Evolutionary conservation across 2,797 vertebrate species (phyloP).

Genomic region (Gorsachius magnificus): DNA sequence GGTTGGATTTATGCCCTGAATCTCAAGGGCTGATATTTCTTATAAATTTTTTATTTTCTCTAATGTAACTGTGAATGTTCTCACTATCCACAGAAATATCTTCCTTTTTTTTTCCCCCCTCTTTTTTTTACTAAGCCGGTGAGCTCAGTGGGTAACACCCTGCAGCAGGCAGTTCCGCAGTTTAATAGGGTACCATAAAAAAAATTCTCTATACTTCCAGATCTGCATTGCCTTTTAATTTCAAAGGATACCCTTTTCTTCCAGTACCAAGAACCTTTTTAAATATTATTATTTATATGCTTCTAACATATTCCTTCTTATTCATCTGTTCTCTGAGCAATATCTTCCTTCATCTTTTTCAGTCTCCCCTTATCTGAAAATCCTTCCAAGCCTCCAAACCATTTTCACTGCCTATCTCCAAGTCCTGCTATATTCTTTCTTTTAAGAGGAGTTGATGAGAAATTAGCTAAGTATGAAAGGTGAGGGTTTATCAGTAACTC

Average conservation of each 20-base stretch:
- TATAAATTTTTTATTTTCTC: conserved; percentile 62
- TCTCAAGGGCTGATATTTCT: conserved; percentile 56
- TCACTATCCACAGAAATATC: conserved; percentile 8
- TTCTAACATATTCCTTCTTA: conserved; percentile 26
- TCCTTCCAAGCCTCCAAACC: conserved; percentile 23
- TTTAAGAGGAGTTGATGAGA: conserved; percentile 21
- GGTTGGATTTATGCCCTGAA: conserved; percentile 56
- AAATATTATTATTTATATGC: conserved; percentile 51
- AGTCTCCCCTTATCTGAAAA: conserved; percentile 48
- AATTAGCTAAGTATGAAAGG: conserved; percentile 57
- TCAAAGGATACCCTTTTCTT: conserved; percentile 23
- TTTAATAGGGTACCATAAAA: neutral
- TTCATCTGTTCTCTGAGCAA: conserved; percentile 22
- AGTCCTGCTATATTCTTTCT: neutral
- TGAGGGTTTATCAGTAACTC: conserved; percentile 54
- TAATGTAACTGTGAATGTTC: conserved; percentile 48
- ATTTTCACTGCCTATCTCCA: conserved; percentile 37
- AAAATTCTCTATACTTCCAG: neutral
- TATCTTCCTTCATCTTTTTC: conserved; percentile 53
- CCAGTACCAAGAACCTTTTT: neutral
- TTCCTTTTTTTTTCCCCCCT: neutral
- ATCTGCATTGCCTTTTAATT: neutral
- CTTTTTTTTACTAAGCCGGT: neutral
- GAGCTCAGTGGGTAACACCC: neutral
- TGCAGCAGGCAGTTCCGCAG: conserved; percentile 8